Evolutionary conservation across 2,888 invertebrate species (phyloP).

Genomic region (Thereva nobilitata): DNA sequence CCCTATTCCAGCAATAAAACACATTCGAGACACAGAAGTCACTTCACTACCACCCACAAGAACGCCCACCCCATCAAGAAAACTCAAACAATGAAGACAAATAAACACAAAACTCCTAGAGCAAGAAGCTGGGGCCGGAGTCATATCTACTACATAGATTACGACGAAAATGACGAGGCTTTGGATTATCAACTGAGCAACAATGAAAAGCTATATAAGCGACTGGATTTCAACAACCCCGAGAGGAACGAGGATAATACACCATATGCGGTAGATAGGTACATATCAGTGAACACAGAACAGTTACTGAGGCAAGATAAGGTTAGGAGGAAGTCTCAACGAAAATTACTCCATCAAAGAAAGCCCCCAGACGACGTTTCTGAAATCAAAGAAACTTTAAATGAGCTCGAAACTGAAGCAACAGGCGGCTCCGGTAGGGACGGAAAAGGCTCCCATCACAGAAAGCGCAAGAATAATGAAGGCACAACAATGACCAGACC

Average conservation of each 20-base stretch:
- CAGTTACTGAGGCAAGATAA: slow-evolving; percentile 38
- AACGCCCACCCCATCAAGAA: slow-evolving; percentile 15
- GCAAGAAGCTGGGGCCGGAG: slow-evolving; percentile 12
- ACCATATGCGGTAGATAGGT: slow-evolving; percentile 30
- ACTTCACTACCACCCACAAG: neutral
- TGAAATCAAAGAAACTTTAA: slow-evolving; percentile 17
- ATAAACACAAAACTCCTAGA: slow-evolving; percentile 14
- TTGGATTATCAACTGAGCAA: slow-evolving; percentile 35
- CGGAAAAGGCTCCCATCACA: slow-evolving; percentile 17
- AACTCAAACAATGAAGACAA: slow-evolving; percentile 16
- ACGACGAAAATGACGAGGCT: slow-evolving; percentile 23
- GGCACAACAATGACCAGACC: slow-evolving; percentile 20
- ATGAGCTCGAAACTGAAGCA: neutral
- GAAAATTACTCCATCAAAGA: slow-evolving; percentile 16
- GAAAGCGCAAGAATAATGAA: slow-evolving; percentile 22
- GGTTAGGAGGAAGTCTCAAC: slow-evolving; percentile 11
- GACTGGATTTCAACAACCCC: slow-evolving; percentile 4
- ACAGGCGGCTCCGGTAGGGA: neutral
- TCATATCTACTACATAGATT: neutral
- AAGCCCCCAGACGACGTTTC: slow-evolving; percentile 2
- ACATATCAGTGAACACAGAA: slow-evolving; percentile 41
- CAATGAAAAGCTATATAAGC: slow-evolving; percentile 23
- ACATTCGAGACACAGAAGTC: slow-evolving; percentile 16
- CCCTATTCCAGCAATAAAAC: slow-evolving; percentile 10
- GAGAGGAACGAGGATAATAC: neutral